phyloP scores from a whole-genome alignment of 2,113 vertebrate species.

The Gavialis gangeticus region DNA sequence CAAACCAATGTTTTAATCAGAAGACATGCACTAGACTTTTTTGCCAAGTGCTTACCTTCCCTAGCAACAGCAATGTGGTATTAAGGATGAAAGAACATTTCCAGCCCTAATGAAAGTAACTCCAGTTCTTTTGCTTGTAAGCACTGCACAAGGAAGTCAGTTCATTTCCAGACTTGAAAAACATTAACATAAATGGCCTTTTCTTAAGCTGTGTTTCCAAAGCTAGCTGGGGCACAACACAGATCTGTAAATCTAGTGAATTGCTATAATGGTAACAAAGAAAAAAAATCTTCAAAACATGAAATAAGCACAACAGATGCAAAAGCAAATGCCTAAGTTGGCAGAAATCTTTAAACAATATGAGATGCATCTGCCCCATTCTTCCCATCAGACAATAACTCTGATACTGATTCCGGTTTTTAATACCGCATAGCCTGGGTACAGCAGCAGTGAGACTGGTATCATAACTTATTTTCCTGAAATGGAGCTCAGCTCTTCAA shows the following conservation, averaged over 20 bases:
- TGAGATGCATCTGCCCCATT: too few relatives aligned
- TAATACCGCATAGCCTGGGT: not conserved
- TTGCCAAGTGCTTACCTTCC: slow-evolving; percentile 53
- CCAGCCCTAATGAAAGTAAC: slow-evolving; percentile 61
- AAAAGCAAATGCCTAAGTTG: not conserved
- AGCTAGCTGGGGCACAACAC: not conserved
- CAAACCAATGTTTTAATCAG: not conserved
- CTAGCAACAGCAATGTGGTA: slow-evolving; percentile 32
- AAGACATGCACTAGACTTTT: slow-evolving; percentile 13
- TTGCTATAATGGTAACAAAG: not conserved
- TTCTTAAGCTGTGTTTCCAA: not conserved
- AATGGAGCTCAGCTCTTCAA: not conserved
- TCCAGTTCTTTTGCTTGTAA: slow-evolving; percentile 60
- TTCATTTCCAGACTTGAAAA: not conserved
- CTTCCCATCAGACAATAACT: not conserved
- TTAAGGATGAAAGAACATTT: slow-evolving; percentile 67
- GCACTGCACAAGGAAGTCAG: slow-evolving; percentile 48
- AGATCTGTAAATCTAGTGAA: not conserved
- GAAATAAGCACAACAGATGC: not conserved
- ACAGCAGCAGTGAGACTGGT: not conserved
- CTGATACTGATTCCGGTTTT: not conserved
- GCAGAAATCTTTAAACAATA: not conserved
- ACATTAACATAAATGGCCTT: not conserved
- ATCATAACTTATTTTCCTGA: not conserved
- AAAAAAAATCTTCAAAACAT: not conserved